A percentile compares a stretch with the other conserved stretches of the same genome.
phyloP scores from a whole-genome alignment of 2,113 vertebrate species.

The Propithecus coquereli region DNA sequence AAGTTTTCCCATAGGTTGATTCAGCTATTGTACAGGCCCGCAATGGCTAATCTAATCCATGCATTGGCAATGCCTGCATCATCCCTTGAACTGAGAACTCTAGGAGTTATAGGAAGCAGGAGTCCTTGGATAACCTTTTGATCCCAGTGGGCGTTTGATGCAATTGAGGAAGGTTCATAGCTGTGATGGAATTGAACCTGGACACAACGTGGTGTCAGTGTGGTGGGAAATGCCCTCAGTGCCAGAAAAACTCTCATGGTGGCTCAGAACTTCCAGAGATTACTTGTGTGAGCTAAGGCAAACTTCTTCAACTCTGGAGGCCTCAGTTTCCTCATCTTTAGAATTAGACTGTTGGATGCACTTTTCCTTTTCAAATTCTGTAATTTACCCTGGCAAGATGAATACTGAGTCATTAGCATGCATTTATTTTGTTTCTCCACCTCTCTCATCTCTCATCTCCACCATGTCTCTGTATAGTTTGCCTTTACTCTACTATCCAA shows the following conservation, averaged over 20 bases:
- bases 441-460: neutral
- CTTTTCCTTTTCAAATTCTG: neutral
- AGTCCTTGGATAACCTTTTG: neutral
- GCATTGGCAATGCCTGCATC: neutral
- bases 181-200: neutral
- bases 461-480: neutral
- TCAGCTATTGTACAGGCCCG: neutral
- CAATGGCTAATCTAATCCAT: neutral
- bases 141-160: neutral
- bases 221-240: neutral
- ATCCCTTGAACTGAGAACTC: neutral
- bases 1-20: neutral
- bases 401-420: neutral
- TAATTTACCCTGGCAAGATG: neutral
- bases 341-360: neutral
- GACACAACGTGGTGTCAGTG: rapidly evolving
- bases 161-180: neutral
- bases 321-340: neutral
- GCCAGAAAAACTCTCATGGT: neutral
- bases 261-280: neutral
- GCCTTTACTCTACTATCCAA: neutral
- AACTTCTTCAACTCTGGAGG: neutral
- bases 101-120: neutral
- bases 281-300: neutral
- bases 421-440: neutral